phyloP scores from a whole-genome alignment of 2,797 vertebrate genomes.

The Gymnothorax javanicus region DNA sequence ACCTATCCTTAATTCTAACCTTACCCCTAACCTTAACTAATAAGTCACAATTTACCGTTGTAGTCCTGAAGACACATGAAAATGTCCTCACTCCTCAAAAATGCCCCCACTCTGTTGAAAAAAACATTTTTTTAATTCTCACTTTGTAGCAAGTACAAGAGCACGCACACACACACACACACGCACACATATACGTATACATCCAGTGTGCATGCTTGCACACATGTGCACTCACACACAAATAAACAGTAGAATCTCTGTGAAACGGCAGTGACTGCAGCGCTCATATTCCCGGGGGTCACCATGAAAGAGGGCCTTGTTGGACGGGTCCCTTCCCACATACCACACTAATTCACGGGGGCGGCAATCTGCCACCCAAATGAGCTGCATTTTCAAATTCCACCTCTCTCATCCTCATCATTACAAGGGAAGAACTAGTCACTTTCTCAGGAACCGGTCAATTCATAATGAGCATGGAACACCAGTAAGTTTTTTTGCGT shows the following conservation, averaged over 20 bases:
- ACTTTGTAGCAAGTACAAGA: background rate
- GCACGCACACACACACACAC: too few relatives aligned
- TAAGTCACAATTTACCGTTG: too few relatives aligned
- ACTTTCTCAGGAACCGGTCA: background rate
- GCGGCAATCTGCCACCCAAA: conserved; percentile 14
- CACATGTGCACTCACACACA: background rate
- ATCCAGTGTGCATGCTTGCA: too few relatives aligned
- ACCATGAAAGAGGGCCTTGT: conserved; percentile 24
- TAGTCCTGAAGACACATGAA: too few relatives aligned
- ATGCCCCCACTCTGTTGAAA: too few relatives aligned
- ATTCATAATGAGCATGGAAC: background rate
- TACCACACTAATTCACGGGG: conserved; percentile 17
- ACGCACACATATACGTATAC: too few relatives aligned
- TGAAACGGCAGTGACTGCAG: conserved; percentile 6
- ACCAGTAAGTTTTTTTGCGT: background rate
- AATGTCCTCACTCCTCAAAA: too few relatives aligned
- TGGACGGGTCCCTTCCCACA: background rate
- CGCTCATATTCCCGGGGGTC: background rate
- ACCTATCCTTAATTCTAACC: too few relatives aligned
- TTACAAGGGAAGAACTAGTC: background rate
- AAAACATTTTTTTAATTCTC: too few relatives aligned
- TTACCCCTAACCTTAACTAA: too few relatives aligned
- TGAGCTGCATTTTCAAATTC: conserved; percentile 6
- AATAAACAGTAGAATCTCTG: background rate
- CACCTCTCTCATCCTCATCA: background rate